Conservation (phyloP, 2,888 invertebrate genomes). For the Drosophila bunnanda region DNA sequence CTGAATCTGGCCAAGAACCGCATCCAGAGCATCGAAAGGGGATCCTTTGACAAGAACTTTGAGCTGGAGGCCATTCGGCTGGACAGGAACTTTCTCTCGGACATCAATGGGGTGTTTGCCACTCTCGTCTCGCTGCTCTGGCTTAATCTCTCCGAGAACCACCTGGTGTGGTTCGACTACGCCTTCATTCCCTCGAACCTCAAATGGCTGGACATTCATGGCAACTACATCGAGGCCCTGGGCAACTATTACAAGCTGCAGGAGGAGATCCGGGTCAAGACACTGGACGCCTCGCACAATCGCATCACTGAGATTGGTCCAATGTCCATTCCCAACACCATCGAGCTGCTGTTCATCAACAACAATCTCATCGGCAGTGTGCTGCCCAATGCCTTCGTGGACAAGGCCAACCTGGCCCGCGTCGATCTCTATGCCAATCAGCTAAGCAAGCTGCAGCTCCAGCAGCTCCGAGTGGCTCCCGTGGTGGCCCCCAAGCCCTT, state of each 20-base stretch:
- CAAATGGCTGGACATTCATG: conserved; percentile 95
- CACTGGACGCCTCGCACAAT: conserved; percentile 96
- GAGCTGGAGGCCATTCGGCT: conserved; percentile 94
- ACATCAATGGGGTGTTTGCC: conserved; percentile 95
- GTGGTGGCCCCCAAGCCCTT: conserved; percentile 88
- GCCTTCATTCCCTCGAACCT: conserved; percentile 95
- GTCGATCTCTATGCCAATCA: conserved; percentile 96
- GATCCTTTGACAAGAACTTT: conserved; percentile 92
- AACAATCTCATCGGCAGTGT: conserved; percentile 93
- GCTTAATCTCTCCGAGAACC: conserved; percentile 96
- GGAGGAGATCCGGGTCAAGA: conserved; percentile 92
- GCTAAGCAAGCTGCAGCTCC: conserved; percentile 92
- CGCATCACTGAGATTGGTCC: conserved; percentile 92
- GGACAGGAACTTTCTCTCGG: conserved; percentile 94
- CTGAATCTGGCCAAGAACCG: conserved; percentile 95
- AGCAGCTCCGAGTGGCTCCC: conserved; percentile 90
- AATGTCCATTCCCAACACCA: conserved; percentile 94
- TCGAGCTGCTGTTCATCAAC: conserved; percentile 94
- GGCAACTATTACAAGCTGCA: conserved; percentile 95
- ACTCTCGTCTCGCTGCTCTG: conserved; percentile 92
- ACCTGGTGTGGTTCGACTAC: conserved; percentile 96
- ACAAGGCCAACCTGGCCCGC: conserved; percentile 92
- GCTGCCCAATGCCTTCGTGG: conserved; percentile 93
- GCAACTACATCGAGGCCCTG: conserved; percentile 94
- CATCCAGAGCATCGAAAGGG: conserved; percentile 93